Conservation (phyloP, 2,888 invertebrate genomes). For the Amphipoea oculea region DNA sequence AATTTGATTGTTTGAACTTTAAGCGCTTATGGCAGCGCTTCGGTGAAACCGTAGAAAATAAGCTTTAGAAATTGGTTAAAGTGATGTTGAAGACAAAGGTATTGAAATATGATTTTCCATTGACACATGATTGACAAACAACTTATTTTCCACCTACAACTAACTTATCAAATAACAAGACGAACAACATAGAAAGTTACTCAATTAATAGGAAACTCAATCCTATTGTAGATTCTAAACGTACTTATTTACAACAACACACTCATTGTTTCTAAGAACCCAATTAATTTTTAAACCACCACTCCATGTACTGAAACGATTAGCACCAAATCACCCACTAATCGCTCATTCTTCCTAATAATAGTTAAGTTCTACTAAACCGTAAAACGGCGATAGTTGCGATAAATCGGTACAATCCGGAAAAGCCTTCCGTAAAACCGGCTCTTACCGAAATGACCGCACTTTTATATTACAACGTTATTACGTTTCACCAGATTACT, state of each 20-base stretch:
- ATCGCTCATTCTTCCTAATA: constrained; percentile 24
- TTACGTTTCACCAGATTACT: constrained; percentile 69
- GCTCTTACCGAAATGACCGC: constrained; percentile 71
- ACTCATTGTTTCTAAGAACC: not conserved
- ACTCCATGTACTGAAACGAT: constrained; percentile 15
- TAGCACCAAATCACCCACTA: constrained; percentile 17
- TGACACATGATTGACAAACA: not conserved
- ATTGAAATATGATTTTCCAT: not conserved
- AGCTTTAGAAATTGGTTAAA: not conserved
- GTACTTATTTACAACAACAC: constrained; percentile 3
- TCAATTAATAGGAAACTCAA: not conserved
- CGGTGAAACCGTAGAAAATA: not conserved
- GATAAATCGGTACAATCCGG: constrained; percentile 70
- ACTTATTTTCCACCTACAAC: not conserved
- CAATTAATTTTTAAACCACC: constrained; percentile 22
- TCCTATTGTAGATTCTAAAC: not conserved
- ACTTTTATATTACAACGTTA: constrained; percentile 74
- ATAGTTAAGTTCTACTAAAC: constrained; percentile 42
- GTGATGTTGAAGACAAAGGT: constrained; percentile 64
- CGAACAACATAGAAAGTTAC: not conserved
- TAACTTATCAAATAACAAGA: not conserved
- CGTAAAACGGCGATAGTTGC: constrained; percentile 48
- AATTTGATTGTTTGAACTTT: not conserved
- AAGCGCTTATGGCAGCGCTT: not conserved
- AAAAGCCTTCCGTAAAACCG: constrained; percentile 62